Percentiles rank a stretch among this genome's conserved stretches.
These are phyloP conservation scores for Nematopogon swammerdamellus DNA, from an alignment of 2,888 invertebrate species.

Conservation along the genomic window DNA sequence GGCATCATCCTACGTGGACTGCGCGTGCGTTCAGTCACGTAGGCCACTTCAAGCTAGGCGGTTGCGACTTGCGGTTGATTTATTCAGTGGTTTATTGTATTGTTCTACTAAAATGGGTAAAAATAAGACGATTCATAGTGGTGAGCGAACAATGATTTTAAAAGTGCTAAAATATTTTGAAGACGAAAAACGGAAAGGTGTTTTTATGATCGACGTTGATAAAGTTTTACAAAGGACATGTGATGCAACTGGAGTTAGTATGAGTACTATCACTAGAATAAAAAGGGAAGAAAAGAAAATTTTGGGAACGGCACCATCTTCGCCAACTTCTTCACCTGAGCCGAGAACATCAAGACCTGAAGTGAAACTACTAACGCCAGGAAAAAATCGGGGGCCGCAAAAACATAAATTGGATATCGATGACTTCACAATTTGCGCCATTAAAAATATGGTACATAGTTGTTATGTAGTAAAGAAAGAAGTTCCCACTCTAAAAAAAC, in stretches of 20 bases:
- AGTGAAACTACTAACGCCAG: constrained; percentile 42
- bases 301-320: constrained; percentile 32
- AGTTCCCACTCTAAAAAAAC: constrained; percentile 30
- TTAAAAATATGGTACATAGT: too few species aligned
- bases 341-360: too few species aligned
- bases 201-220: constrained; percentile 44
- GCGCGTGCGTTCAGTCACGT: too few species aligned
- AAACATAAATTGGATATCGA: constrained; percentile 26
- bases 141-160: constrained; percentile 22
- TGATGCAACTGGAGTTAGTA: constrained; percentile 42
- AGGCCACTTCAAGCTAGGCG: too few species aligned
- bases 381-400: constrained; percentile 24
- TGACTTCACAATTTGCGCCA: too few species aligned
- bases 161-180: constrained; percentile 49
- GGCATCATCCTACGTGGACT: too few species aligned
- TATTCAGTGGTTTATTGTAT: too few species aligned
- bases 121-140: constrained; percentile 7
- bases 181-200: constrained; percentile 46
- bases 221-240: constrained; percentile 45
- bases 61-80: too few species aligned
- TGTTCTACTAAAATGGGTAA: too few species aligned
- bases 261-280: constrained; percentile 44
- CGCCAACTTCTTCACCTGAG: too few species aligned
- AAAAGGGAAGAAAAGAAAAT: constrained; percentile 40
- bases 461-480: constrained; percentile 32